A percentile compares a stretch with the other conserved stretches of the same genome.
phyloP scores from a whole-genome alignment of 2,113 vertebrate species.

The Microtus montanus region DNA sequence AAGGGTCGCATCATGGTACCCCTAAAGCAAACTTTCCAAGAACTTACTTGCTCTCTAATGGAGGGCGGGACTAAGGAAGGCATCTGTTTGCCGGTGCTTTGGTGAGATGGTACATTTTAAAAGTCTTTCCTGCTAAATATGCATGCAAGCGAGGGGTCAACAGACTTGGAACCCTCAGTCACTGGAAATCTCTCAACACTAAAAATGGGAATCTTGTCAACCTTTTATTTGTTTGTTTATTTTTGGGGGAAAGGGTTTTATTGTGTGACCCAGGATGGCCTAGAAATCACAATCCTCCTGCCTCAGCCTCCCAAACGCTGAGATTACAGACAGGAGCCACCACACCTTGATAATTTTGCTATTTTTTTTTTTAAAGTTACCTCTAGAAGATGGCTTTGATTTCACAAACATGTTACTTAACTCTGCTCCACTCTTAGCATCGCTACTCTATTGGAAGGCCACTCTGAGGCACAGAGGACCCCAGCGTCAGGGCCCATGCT shows the following conservation, averaged over 20 bases:
- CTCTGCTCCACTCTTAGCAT: neutral
- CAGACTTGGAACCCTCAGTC: neutral
- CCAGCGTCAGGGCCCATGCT: neutral
- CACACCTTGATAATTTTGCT: neutral
- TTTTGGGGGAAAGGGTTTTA: neutral
- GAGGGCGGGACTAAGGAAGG: neutral
- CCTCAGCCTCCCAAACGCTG: neutral
- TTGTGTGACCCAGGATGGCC: neutral
- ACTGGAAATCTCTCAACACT: neutral
- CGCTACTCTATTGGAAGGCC: neutral
- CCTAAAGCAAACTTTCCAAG: neutral
- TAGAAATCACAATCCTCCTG: neutral
- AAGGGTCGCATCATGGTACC: accelerated
- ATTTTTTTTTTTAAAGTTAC: neutral
- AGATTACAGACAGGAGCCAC: neutral
- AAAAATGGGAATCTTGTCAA: neutral
- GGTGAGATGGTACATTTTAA: neutral
- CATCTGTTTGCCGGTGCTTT: no score
- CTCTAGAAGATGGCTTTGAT: neutral
- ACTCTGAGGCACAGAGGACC: neutral
- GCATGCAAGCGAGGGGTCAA: neutral
- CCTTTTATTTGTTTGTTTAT: neutral
- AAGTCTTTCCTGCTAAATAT: conserved; percentile 4
- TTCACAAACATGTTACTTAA: neutral
- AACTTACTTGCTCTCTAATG: neutral